Percentiles rank a stretch among this genome's conserved stretches.
phyloP scores from a whole-genome alignment of 2,113 vertebrate genomes.

The Microcebus lehilahytsara region DNA sequence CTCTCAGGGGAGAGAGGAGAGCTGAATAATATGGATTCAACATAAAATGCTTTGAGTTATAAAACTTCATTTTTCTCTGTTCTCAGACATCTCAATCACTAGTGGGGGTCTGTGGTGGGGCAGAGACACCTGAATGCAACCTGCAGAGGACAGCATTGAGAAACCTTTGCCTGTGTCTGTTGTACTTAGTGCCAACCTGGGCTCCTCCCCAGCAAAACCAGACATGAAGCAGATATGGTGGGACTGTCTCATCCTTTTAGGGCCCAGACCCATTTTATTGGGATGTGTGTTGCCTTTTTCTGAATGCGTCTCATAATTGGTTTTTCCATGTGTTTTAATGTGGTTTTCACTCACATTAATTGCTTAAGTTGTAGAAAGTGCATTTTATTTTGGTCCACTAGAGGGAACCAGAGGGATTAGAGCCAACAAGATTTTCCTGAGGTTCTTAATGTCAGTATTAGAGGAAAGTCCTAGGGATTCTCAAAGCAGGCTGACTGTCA shows the following conservation, averaged over 20 bases:
- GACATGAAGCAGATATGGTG: not conserved
- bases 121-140: not conserved
- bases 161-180: not conserved
- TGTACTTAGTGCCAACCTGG: accelerated
- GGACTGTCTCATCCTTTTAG: not conserved
- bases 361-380: not conserved
- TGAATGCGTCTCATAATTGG: not conserved
- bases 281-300: not conserved
- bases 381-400: conserved; percentile 50
- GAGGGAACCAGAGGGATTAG: conserved; percentile 43
- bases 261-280: not conserved
- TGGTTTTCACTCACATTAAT: not conserved
- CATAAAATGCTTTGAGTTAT: not conserved
- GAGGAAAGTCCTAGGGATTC: not conserved
- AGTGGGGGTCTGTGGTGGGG: not conserved
- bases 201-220: not conserved
- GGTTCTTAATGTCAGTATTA: not conserved
- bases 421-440: not conserved
- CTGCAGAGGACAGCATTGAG: not conserved
- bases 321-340: not conserved
- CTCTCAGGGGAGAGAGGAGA: not conserved
- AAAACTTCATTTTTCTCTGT: not conserved
- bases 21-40: not conserved
- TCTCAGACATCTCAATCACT: not conserved
- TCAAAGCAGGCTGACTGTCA: not conserved